phyloP scores from a whole-genome alignment of 2,888 invertebrate species.

The Ichneumoninae sp. region DNA sequence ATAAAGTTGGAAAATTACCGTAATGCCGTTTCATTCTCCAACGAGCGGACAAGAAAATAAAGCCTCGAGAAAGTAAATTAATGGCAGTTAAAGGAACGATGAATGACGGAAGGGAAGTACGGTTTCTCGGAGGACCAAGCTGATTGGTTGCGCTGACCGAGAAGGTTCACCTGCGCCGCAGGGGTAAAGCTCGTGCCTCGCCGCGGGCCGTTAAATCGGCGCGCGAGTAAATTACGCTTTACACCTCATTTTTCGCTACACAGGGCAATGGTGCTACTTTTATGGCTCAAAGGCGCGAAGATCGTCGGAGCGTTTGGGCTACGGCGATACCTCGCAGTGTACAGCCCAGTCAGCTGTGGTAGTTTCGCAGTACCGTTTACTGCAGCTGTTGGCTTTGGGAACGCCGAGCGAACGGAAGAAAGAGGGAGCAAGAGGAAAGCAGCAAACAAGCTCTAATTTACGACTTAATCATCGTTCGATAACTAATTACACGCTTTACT shows the following conservation, averaged over 20 bases:
- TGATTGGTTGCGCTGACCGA: slow-evolving; percentile 20
- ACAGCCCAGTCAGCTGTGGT: slow-evolving; percentile 39
- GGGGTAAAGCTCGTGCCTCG: slow-evolving; percentile 56
- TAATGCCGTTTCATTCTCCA: slow-evolving; percentile 26
- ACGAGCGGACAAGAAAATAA: slow-evolving; percentile 11
- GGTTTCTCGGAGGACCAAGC: slow-evolving; percentile 38
- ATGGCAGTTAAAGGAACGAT: slow-evolving; percentile 17
- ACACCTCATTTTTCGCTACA: slow-evolving; percentile 69
- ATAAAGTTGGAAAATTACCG: slow-evolving; percentile 32
- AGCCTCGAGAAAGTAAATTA: slow-evolving; percentile 27
- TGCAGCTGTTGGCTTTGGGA: slow-evolving; percentile 57
- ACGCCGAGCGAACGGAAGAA: slow-evolving; percentile 17
- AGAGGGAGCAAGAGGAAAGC: slow-evolving; percentile 43
- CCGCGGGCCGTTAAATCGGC: slow-evolving; percentile 67
- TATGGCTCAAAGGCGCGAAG: slow-evolving; percentile 61
- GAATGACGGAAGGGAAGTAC: slow-evolving; percentile 24
- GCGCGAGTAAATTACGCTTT: slow-evolving; percentile 69
- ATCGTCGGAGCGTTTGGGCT: slow-evolving; percentile 49
- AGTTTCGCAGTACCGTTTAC: slow-evolving; percentile 54
- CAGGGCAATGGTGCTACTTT: slow-evolving; percentile 62
- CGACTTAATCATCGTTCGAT: slow-evolving; percentile 72
- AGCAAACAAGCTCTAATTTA: slow-evolving; percentile 71
- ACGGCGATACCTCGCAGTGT: slow-evolving; percentile 38
- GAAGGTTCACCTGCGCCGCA: slow-evolving; percentile 40
- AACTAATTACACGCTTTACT: slow-evolving; percentile 72